Conservation (phyloP, 2,113 vertebrate genomes). For the Dasyprocta punctata region DNA sequence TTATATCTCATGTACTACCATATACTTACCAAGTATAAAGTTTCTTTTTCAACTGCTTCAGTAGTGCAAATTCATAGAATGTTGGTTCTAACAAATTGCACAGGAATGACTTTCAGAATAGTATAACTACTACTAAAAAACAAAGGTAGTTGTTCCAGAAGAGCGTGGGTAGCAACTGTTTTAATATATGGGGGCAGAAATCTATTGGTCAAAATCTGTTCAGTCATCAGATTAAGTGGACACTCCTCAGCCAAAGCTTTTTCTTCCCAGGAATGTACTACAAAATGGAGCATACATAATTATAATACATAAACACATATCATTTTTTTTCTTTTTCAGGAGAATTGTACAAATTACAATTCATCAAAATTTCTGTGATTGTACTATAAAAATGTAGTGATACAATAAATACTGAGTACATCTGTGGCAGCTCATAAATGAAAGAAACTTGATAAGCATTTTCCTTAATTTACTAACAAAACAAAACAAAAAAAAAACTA, state of each 20-base stretch:
- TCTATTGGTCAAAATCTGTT: background rate
- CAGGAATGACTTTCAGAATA: background rate
- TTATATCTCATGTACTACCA: background rate
- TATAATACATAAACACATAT: background rate
- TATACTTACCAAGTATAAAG: background rate
- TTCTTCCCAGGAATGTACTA: background rate
- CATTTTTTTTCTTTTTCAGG: background rate
- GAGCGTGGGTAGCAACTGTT: background rate
- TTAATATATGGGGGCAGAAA: background rate
- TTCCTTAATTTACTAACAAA: constrained; percentile 1
- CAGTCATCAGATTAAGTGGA: background rate
- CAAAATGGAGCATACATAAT: background rate
- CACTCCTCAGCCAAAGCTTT: background rate
- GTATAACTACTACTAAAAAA: background rate
- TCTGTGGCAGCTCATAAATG: background rate
- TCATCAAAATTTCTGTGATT: background rate
- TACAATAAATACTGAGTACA: background rate
- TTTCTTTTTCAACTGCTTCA: background rate
- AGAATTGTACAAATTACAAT: background rate
- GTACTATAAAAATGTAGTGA: background rate
- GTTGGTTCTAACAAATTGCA: background rate
- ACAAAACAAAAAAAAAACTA: background rate
- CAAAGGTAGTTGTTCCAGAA: background rate
- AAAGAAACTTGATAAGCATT: background rate
- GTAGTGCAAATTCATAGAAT: background rate